Evolutionary conservation across 2,888 invertebrate genomes (phyloP), one percentile per base, ranked within the genome.

Genomic region (Andrena hattorfiana): DNA sequence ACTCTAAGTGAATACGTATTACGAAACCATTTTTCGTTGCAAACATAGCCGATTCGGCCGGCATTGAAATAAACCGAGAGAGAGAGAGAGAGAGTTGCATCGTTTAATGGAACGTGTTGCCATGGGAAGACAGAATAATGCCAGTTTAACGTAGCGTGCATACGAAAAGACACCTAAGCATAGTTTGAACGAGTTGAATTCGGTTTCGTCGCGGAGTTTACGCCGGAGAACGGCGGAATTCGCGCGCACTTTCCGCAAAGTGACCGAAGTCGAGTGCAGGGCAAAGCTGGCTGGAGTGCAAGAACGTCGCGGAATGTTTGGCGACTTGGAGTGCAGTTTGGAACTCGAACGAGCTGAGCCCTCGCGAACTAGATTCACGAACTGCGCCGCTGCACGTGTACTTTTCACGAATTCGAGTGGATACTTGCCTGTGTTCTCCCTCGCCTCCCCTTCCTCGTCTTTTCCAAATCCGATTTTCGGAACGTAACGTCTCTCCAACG

Each of bases 251-350:
- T 85, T 63, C 81, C 81, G 76, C 84, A 75, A 78, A 84, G 86
- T 86, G 84, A 80, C 85, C 79, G 62, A 78, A 81, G 86, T 83
- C 82, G 85, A 81, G 86, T 78, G 85, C 83, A 76, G 74, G 79
- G 88, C 83, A 85, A 85, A 85, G 85, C 68, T 68, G 66, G 77
- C 73, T 71, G 23, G 78, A 83, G 76, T 84, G 85, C 85, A 79
- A 78, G 87, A 79, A 77, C 77, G 78, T 71, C 76, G 78, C 73
- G 79, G 83, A 81, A 84, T 87, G 86, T 87, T 87, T 85, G 87
- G 81, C 64, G 73, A 85, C 84, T 84, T 84, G 32, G 76, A 82
- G 87, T 81, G 78, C 80, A 87, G 87, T 87, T 87, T 72, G 30
- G 77, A 84, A 86, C 87, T 86, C 77, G 74, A 82, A 66, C 70